Evolutionary conservation across 2,888 invertebrate genomes (phyloP).

Genomic region (Orthosia incerta): DNA sequence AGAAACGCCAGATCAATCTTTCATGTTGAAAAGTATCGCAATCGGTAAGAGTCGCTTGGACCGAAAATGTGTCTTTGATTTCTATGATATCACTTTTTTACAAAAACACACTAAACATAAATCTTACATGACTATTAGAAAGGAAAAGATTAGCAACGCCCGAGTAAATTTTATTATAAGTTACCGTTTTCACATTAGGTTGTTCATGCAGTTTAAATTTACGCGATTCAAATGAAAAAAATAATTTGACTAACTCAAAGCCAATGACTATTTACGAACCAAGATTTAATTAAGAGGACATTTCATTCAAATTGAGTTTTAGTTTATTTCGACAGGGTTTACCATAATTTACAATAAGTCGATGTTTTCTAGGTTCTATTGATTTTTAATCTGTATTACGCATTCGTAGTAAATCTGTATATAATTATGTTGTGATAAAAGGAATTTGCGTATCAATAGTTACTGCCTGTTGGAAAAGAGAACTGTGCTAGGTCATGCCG

Average conservation of each 20-base stretch:
- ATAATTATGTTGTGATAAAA: neutral
- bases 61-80: neutral
- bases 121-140: neutral
- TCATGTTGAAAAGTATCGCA: neutral
- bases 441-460: neutral
- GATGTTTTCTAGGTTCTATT: conserved; percentile 6
- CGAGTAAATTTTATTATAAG: neutral
- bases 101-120: no score
- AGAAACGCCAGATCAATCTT: neutral
- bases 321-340: neutral
- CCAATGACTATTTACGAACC: neutral
- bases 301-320: neutral
- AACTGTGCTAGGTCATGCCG: neutral
- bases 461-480: neutral
- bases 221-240: neutral
- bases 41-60: neutral
- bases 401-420: neutral
- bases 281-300: neutral
- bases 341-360: neutral
- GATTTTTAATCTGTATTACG: neutral
- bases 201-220: neutral
- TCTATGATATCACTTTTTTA: neutral
- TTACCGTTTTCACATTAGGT: neutral
- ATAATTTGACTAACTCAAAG: neutral
- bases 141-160: neutral